Base-by-base conservation (phyloP, 37 sponge, comb jelly and placozoan genomes). In the Chondrilla cf. caribensis region DNA sequence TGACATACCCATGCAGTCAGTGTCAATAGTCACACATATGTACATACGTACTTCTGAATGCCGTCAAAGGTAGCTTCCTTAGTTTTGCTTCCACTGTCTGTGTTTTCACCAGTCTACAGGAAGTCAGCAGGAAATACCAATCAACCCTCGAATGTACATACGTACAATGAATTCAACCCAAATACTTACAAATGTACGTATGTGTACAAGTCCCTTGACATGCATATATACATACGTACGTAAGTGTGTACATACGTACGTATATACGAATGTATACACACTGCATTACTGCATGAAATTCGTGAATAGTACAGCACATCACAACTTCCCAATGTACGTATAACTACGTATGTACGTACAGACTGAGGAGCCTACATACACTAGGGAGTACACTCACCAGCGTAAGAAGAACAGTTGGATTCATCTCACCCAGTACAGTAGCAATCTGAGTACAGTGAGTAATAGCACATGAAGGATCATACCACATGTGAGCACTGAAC, bases 41-140 rank as follows among this genome's bases (percentile, higher is more conserved):
- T n/a, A n/a, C n/a, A 38, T 8, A 58, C 89, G 58, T 77, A 95
- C 95, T 81, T 58, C 39, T 79, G 84, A 75, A 97, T 97, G 31
- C 95, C 97, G 22, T 89, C 78, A 82, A 97, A 97, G 18, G 35
- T 66, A 24, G 95, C 97, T 57, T 94, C 94, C n/a, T 76, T 35
- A 31, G 86, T 82, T 37, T 44, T 79, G 28, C 32, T 54, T 1
- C 95, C 89, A 83, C 97, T 97, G 87, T 97, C 97, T 28, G 95
- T 97, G 77, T 97, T 97, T 67, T 39, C 38, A 5, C 97, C 97
- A 42, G 51, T 58, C 96, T 95, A 59, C 19, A 36, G 42, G 33
- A 58, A 75, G 28, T 6, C 15, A 67, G 35, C 29, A 67, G 14
- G 15, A 4, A 26, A 62, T 6, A 26, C 25, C 4, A 29, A 62